Base-by-base conservation (phyloP, 2,888 invertebrate genomes). In the Trachelus stipa region DNA sequence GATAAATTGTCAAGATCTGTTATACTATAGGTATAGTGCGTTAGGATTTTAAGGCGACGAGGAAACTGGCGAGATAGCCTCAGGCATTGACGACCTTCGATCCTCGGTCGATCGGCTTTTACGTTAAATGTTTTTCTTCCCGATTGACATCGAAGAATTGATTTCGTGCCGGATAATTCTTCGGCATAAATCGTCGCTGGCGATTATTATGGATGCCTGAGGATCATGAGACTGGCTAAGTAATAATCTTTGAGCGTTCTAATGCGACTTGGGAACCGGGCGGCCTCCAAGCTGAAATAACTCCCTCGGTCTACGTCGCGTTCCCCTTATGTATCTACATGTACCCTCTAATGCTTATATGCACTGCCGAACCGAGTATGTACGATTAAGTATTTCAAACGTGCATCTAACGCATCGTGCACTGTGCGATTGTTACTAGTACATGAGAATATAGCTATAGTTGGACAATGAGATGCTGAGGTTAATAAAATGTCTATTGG, bases 211-310 rank as follows among this genome's bases (percentile, higher is more conserved):
- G 90, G 88, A 89, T 88, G 88, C 87, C 88, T 83, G 88, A 87
- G 90, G 87, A 89, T 89, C 89, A 85, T 87, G 89, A 88, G 86
- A 87, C 85, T 80, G 78, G 80, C 86, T 87, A 87, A 90, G 90
- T 90, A 90, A 90, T 90, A 90, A 90, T 90, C 90, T 88, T 90
- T 87, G 88, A 90, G 89, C 88, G 89, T 87, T 89, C 89, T 89
- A 89, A 89, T 88, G 88, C 88, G 86, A 88, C 86, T 89, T 88
- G 88, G 56, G 88, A 89, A 89, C 89, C 89, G 89, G 89, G 86
- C 88, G 89, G 89, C 89, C 89, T 89, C 89, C 88, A 88, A 87
- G 87, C 85, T 88, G 87, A 88, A 88, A 86, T 85, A 84, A 84
- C 83, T 84, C 82, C 81, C 76, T 74, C 79, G 33, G 71, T 80